Base-by-base conservation (phyloP, 2,797 vertebrate species). In the Chanos chanos region DNA sequence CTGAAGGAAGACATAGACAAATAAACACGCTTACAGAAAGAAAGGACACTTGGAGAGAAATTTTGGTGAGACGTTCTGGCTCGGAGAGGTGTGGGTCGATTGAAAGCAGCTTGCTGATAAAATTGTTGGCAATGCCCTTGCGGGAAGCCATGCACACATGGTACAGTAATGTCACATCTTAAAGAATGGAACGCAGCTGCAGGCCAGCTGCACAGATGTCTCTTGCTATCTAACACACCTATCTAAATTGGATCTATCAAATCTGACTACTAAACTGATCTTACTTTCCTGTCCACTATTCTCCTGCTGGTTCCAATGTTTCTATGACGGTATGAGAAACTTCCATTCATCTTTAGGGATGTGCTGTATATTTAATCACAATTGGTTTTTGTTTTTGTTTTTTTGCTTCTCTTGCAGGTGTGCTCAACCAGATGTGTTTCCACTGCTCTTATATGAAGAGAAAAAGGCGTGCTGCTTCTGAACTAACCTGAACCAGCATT, bases 121-220 rank as follows among this genome's bases (percentile, higher is more conserved):
- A 24, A 7, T 44, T n/a, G n/a, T 41, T 7, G 41, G 24, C 1
- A 12, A 21, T 48, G 22, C 15, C 33, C 31, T n/a, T 50, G 33
- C 7, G 3, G 49, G 31, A 52, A 51, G 34, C 45, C 31, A 34
- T 34, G 33, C 19, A 19, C 25, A 30, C 12, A 22, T 19, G 10
- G 7, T 45, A 53, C 31, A 31, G 4, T 31, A 53, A 4, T 37
- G 31, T 33, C 31, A 24, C 4, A 2, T 21, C 24, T 44, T 30
- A 50, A 19, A 50, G n/a, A 50, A 22, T 39, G 25, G 19, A n/a
- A 41, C 37, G 47, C 58, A 61, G 36, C 47, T 61, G 58, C 58
- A 31, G 30, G 27, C 43, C 37, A 49, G 57, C 57, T 60, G 56
- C n/a, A 27, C 22, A 9, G 34, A 2, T 36, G 27, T 31, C 47